Percentiles rank a stretch among this genome's conserved stretches.
phyloP scores from a whole-genome alignment of 2,797 vertebrate species.

The Miichthys miiuy region DNA sequence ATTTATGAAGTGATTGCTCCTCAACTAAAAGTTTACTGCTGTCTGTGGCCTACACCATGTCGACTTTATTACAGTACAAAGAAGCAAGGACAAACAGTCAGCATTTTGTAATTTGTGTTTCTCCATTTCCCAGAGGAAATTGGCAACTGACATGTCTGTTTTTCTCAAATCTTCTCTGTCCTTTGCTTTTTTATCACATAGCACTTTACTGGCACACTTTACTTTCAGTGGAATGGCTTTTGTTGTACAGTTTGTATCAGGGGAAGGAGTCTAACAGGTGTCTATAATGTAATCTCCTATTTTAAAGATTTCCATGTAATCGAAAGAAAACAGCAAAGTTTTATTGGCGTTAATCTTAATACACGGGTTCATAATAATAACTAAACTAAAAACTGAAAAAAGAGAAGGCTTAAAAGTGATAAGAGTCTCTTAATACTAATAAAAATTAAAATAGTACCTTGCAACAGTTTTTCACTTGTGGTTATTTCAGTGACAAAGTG shows the following conservation, averaged over 20 bases:
- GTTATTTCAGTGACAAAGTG: not conserved
- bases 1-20: slow-evolving; percentile 52
- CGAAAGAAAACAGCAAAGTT: not conserved
- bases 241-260: not conserved
- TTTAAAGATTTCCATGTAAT: not conserved
- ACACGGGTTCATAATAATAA: not conserved
- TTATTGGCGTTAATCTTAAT: not conserved
- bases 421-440: not conserved
- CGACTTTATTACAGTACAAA: slow-evolving; percentile 5
- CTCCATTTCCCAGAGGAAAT: not conserved
- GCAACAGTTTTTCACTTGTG: not conserved
- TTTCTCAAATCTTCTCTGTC: not conserved
- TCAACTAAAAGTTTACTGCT: slow-evolving; percentile 24
- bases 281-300: slow-evolving; percentile 14
- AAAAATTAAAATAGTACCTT: not conserved
- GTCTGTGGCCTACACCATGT: slow-evolving; percentile 16
- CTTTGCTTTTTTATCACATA: not conserved
- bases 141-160: not conserved
- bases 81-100: not conserved
- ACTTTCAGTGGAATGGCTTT: not conserved
- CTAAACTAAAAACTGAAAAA: not conserved
- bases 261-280: slow-evolving; percentile 20
- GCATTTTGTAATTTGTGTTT: slow-evolving; percentile 7
- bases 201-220: not conserved
- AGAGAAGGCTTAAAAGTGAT: not conserved